phyloP scores from a whole-genome alignment of 2,888 invertebrate genomes.

The Caenorhabditis drosophilae region DNA sequence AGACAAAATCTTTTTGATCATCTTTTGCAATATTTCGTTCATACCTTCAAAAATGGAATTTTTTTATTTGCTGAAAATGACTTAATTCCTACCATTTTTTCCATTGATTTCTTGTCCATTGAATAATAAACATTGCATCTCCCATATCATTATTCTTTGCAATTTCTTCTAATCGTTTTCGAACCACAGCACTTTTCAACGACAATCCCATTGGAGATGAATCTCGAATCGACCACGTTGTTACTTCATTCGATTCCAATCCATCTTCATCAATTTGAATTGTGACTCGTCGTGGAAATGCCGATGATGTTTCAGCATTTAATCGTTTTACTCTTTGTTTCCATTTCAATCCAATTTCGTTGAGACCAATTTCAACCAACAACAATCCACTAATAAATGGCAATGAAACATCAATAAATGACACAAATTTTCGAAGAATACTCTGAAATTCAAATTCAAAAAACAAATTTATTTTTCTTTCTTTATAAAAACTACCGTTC shows the following conservation, averaged over 20 bases:
- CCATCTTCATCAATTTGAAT: constrained; percentile 1
- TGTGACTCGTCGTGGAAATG: constrained; percentile 23
- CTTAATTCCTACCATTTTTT: constrained; percentile 40
- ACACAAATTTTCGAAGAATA: constrained; percentile 29
- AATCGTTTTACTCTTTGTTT: constrained; percentile 12
- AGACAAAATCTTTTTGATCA: constrained; percentile 54
- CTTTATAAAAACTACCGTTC: constrained; percentile 25
- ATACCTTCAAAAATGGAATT: constrained; percentile 36
- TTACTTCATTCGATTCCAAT: constrained; percentile 23
- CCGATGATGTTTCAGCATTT: constrained; percentile 13
- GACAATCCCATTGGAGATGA: constrained; percentile 48
- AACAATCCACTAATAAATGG: constrained; percentile 37
- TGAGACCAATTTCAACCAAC: constrained; percentile 22
- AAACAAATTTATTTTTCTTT: no score
- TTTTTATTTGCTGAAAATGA: not conserved
- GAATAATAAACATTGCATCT: constrained; percentile 29
- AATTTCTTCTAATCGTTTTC: constrained; percentile 12
- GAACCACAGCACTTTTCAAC: constrained; percentile 41
- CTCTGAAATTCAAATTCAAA: constrained; percentile 17
- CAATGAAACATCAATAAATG: constrained; percentile 43
- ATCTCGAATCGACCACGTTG: constrained; percentile 41
- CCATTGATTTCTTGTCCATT: constrained; percentile 53
- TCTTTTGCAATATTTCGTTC: constrained; percentile 44
- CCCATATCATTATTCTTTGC: constrained; percentile 8
- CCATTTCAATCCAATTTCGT: constrained; percentile 16